phyloP scores from a whole-genome alignment of 1,140 invertebrate genomes.

The Drosophila setifemur region DNA sequence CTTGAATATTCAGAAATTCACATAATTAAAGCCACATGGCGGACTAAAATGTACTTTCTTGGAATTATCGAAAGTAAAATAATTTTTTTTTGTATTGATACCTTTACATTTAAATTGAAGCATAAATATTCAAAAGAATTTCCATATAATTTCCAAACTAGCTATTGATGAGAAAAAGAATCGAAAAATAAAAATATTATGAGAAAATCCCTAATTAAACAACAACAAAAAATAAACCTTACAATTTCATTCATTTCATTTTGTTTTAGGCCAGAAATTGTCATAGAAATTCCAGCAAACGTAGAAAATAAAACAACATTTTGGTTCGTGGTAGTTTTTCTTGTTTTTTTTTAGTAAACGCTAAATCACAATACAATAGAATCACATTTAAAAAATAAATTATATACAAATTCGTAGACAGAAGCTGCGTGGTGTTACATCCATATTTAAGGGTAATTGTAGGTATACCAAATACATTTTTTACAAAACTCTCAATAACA shows the following conservation, averaged over 20 bases:
- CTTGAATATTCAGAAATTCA: background rate
- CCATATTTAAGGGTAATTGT: conserved; percentile 37
- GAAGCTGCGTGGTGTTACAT: conserved; percentile 39
- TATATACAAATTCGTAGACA: conserved; percentile 77
- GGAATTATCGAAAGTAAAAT: no score
- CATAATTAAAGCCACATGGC: conserved; percentile 20
- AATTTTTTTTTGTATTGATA: no score
- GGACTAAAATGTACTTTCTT: background rate
- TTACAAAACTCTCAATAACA: conserved; percentile 48
- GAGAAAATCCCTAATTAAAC: background rate
- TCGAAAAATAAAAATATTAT: background rate
- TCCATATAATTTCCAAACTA: background rate
- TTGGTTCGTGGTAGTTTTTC: conserved; percentile 37
- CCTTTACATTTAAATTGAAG: no score
- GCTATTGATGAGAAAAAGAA: no score
- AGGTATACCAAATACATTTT: conserved; percentile 46
- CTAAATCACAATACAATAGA: conserved; percentile 80
- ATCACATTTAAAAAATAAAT: conserved; percentile 80
- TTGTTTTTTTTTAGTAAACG: conserved; percentile 64
- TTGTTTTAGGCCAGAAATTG: no score
- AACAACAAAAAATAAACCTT: background rate
- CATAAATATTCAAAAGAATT: no score
- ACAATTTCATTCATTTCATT: no score
- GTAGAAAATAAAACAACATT: conserved; percentile 6
- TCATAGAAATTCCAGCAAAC: no score